Conservation (phyloP, 2,113 vertebrate genomes). For the Psilopogon haemacephalus region DNA sequence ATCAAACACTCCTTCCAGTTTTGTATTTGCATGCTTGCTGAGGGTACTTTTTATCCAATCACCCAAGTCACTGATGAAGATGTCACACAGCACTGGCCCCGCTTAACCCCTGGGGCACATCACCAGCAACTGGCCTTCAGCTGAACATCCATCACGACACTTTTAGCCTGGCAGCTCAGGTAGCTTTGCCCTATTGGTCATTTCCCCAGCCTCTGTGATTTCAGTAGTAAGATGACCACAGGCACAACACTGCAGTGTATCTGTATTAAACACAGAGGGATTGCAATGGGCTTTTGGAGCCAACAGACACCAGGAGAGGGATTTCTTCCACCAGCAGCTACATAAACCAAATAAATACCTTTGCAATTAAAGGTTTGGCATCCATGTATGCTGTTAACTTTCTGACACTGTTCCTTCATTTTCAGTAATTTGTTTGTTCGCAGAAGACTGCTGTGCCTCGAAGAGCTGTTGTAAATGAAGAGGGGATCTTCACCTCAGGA, state of each 20-base stretch:
- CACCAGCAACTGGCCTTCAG: not conserved
- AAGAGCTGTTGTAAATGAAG: not conserved
- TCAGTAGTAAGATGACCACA: not conserved
- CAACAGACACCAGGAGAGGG: not conserved
- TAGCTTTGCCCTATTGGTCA: not conserved
- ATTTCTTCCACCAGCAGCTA: not conserved
- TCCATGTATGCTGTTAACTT: not conserved
- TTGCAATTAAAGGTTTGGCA: not conserved
- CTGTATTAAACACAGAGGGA: not conserved
- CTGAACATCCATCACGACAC: rapidly evolving
- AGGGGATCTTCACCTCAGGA: not conserved
- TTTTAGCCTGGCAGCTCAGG: not conserved
- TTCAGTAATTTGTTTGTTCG: not conserved
- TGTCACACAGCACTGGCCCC: not conserved
- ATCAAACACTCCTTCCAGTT: not conserved
- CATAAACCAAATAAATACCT: not conserved
- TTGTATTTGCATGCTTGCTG: not conserved
- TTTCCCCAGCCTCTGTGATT: not conserved
- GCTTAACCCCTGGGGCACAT: too few relatives aligned
- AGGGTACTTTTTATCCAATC: not conserved
- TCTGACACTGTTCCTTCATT: not conserved
- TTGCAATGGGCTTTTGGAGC: not conserved
- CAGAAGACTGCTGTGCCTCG: not conserved
- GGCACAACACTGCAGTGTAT: rapidly evolving
- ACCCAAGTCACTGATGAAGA: too few relatives aligned